Evolutionary conservation across 23 tunicate species (phyloP), one percentile per base, ranked within the genome.

Genomic region (Corella eumyota): DNA sequence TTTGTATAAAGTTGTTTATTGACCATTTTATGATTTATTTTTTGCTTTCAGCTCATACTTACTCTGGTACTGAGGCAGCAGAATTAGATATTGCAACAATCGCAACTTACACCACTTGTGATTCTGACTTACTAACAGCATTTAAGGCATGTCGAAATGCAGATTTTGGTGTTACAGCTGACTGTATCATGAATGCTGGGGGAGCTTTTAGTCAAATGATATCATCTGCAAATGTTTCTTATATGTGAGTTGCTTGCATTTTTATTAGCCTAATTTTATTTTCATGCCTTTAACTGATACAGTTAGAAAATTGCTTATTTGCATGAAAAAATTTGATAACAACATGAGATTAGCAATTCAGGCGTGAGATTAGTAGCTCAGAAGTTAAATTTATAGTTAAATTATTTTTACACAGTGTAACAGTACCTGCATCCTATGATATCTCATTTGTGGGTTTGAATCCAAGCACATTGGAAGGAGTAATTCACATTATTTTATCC

Each of bases 351-450:
- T n/a, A n/a, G n/a, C n/a, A n/a, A n/a, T n/a, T n/a, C n/a, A n/a
- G n/a, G n/a, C n/a, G n/a, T n/a, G n/a, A n/a, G n/a, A n/a, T n/a
- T n/a, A n/a, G n/a, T n/a, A n/a, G n/a, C n/a, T n/a, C n/a, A n/a
- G n/a, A n/a, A n/a, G n/a, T n/a, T n/a, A n/a, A n/a, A n/a, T n/a
- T n/a, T n/a, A n/a, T 40, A 40, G 11, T 40, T 40, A 11, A 40
- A 25, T 27, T 5, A 6, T 6, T 19, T 19, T 7, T 51, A 9
- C 57, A 9, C 40, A 88, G 96, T 6, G 59, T 88, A 47, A 47
- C 29, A 20, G 48, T 78, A 3, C 96, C 96, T 28, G 64, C 84
- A 9, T 37, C 70, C 9, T 88, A 79, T 50, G 96, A 88, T 34
- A 68, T 79, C 38, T 48, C 67, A 24, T 1, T 38, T 1, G 60